Base-by-base conservation (phyloP, 2,888 invertebrate genomes). In the Keiferia lycopersicella region DNA sequence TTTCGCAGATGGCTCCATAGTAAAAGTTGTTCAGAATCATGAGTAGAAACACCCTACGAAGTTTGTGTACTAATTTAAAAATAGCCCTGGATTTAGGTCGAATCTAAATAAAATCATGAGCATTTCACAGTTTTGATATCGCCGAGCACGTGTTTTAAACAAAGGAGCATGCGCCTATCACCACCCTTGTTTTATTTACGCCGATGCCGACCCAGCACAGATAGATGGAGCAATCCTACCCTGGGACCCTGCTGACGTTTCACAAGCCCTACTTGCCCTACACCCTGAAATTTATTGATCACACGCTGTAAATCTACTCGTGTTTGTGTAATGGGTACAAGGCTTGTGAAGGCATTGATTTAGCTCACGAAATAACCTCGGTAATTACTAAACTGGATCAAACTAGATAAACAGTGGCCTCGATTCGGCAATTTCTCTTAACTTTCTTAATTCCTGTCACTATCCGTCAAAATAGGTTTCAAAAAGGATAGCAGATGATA, bases 161-260 rank as follows among this genome's bases (percentile, higher is more conserved):
- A 50, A 61, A 16, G 48, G 34, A 50, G 30, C n/a, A 8, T 34
- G 12, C 50, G 26, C 26, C 77, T 74, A 84, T 85, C 81, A 86
- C 83, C 78, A 77, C 79, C 79, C 80, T 83, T 84, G 85, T 86
- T 86, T 86, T 85, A 84, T 85, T 83, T 80, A 79, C 78, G 77
- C 75, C 75, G 74, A 73, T 76, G 80, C 84, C 73, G 71, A 70
- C 75, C 73, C 74, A 69, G 73, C 70, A 73, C 77, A 87, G 88
- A 89, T 88, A 81, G 86, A 90, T 89, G 86, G 86, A 85, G 86
- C 87, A 87, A 89, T 89, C 88, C 86, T 77, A 77, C 81, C 83
- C 84, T 72, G 77, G 76, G 81, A 69, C 81, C 70, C 69, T 82
- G 88, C 89, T 90, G 88, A 89, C 88, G 81, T 77, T 81, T 82